Conservation (phyloP, 2,113 vertebrate genomes). For the Varanus salvator region DNA sequence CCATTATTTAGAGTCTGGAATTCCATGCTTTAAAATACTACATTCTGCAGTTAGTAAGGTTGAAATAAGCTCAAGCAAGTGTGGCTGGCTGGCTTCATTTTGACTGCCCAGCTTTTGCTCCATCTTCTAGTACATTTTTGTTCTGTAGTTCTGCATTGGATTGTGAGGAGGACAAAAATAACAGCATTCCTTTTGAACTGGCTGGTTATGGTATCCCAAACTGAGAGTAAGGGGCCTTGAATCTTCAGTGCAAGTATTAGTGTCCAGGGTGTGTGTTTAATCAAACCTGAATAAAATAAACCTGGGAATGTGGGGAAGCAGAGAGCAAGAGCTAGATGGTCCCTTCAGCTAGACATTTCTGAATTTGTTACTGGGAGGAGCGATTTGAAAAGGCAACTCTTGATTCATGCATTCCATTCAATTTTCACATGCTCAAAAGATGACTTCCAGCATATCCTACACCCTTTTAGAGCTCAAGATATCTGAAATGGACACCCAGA, state of each 20-base stretch:
- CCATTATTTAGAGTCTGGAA: constrained; percentile 18
- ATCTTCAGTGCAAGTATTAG: constrained; percentile 59
- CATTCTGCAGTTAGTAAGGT: background rate
- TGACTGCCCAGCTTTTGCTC: constrained; percentile 22
- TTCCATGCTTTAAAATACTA: constrained; percentile 4
- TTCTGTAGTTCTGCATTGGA: background rate
- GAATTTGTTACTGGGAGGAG: constrained; percentile 38
- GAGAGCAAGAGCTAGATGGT: background rate
- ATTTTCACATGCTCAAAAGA: constrained; percentile 67
- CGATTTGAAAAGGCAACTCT: constrained; percentile 56
- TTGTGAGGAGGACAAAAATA: constrained; percentile 49
- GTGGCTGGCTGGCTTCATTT: background rate
- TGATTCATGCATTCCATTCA: constrained; percentile 70
- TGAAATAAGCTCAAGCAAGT: background rate
- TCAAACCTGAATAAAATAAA: constrained; percentile 13
- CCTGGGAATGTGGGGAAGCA: constrained; percentile 9
- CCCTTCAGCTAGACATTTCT: constrained; percentile 51
- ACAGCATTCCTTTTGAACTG: constrained; percentile 27
- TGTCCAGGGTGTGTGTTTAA: constrained; percentile 62
- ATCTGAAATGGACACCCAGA: constrained; percentile 59
- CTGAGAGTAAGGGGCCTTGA: constrained; percentile 58
- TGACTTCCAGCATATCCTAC: constrained; percentile 54
- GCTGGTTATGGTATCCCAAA: constrained; percentile 57
- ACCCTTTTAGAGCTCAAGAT: constrained; percentile 34
- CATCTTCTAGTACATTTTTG: constrained; percentile 20